Evolutionary conservation across 2,113 vertebrate genomes (phyloP).

Genomic region (Lophochroa leadbeateri): DNA sequence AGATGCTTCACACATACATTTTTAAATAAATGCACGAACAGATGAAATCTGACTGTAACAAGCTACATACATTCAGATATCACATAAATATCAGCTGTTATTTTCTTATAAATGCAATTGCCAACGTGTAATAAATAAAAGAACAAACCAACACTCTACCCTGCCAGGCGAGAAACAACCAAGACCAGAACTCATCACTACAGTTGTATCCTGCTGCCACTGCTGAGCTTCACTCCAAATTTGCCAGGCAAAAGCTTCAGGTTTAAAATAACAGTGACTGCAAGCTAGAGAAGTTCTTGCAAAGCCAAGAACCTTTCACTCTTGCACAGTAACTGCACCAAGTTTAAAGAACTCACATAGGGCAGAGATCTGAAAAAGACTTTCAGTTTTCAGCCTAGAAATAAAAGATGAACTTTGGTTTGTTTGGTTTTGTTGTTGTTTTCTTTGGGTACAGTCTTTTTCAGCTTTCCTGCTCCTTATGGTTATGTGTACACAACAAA

Average conservation of each 20-base stretch:
- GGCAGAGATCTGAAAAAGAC: neutral
- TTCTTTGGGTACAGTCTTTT: neutral
- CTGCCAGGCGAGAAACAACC: constrained; percentile 46
- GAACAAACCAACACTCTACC: constrained; percentile 30
- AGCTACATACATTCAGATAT: constrained; percentile 6
- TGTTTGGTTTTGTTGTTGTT: neutral
- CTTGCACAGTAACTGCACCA: neutral
- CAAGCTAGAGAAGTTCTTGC: neutral
- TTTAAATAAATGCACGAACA: constrained; percentile 24
- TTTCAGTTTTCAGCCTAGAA: neutral
- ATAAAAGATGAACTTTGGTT: neutral
- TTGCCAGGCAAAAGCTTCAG: constrained; percentile 3
- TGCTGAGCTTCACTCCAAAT: neutral
- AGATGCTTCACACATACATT: neutral
- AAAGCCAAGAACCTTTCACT: constrained; percentile 14
- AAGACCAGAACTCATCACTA: constrained; percentile 6
- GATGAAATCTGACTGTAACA: constrained; percentile 35
- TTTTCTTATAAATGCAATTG: constrained; percentile 61
- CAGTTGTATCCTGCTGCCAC: constrained; percentile 21
- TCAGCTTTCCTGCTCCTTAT: neutral
- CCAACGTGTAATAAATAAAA: constrained; percentile 46
- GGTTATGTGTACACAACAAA: neutral
- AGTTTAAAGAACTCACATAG: neutral
- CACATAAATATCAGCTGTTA: constrained; percentile 60
- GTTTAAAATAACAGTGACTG: constrained; percentile 18